A percentile compares a stretch with the other conserved stretches of the same genome.
Evolutionary conservation across 2,888 invertebrate species (phyloP).

Genomic region (Notodonta ziczac): DNA sequence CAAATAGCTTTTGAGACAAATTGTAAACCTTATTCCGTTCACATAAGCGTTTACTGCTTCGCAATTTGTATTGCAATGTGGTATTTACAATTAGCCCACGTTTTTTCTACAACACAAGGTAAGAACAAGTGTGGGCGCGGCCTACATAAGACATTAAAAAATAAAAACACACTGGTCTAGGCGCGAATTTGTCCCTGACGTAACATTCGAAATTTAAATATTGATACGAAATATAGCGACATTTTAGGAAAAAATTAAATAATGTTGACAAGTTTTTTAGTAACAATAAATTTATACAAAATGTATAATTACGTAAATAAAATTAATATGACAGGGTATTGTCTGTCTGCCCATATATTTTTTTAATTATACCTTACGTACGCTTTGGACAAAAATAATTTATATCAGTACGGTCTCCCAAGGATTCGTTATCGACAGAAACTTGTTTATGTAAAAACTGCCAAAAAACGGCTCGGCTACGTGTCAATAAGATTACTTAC

Average conservation of each 20-base stretch:
- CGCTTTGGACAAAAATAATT: no score
- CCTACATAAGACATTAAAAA: slow-evolving; percentile 66
- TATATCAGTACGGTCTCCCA: slow-evolving; percentile 6
- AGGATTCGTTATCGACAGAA: slow-evolving; percentile 18
- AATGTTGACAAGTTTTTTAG: background rate
- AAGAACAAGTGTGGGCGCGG: slow-evolving; percentile 63
- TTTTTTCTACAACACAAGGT: slow-evolving; percentile 57
- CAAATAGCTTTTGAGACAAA: slow-evolving; percentile 8
- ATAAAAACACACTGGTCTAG: slow-evolving; percentile 56
- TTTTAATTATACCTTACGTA: no score
- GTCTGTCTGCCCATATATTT: no score
- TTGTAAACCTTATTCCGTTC: slow-evolving; percentile 38
- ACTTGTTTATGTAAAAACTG: slow-evolving; percentile 25
- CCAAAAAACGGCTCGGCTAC: slow-evolving; percentile 23
- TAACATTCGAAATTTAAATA: slow-evolving; percentile 50
- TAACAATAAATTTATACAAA: background rate
- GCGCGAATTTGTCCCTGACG: slow-evolving; percentile 58
- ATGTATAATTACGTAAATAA: no score
- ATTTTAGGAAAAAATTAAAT: no score
- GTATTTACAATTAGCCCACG: slow-evolving; percentile 68
- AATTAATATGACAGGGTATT: no score
- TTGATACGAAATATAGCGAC: slow-evolving; percentile 17
- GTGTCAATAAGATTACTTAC: slow-evolving; percentile 39
- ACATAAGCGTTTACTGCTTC: slow-evolving; percentile 33
- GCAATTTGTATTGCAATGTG: slow-evolving; percentile 34